Evolutionary conservation across 1,140 invertebrate species (phyloP).

Genomic region (Dreissena rostriformis): DNA sequence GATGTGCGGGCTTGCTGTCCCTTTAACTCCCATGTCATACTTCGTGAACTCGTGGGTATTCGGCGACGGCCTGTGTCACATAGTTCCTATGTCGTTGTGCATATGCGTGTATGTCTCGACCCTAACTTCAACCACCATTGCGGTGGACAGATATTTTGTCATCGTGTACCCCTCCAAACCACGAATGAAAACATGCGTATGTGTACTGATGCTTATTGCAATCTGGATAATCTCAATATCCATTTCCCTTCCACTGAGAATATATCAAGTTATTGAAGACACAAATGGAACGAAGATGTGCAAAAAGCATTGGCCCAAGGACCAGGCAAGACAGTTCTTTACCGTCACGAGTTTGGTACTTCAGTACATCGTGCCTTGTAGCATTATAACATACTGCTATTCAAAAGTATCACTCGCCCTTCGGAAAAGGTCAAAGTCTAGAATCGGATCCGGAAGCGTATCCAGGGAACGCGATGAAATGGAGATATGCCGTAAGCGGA

Average conservation of each 20-base stretch:
- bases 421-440: conserved; percentile 83
- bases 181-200: conserved; percentile 89
- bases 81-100: conserved; percentile 93
- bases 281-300: conserved; percentile 84
- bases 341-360: conserved; percentile 93
- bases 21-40: conserved; percentile 87
- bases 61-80: conserved; percentile 92
- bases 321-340: conserved; percentile 86
- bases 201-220: conserved; percentile 90
- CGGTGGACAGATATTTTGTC: conserved; percentile 97
- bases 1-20: conserved; percentile 95
- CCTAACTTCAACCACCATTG: conserved; percentile 97
- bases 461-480: conserved; percentile 83
- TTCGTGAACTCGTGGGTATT: conserved; percentile 95
- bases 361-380: conserved; percentile 97
- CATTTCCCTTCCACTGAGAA: conserved; percentile 95
- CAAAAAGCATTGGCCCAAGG: conserved; percentile 94
- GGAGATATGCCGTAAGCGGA: conserved; percentile 87
- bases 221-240: conserved; percentile 95
- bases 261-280: conserved; percentile 84
- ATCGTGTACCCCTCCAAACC: conserved; percentile 98
- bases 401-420: conserved; percentile 94
- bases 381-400: conserved; percentile 97
- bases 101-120: conserved; percentile 95
- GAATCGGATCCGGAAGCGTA: conserved; percentile 87